These are phyloP conservation scores for Hippocampus comes DNA, from an alignment of 2,113 vertebrate species.

Conservation along the genomic window DNA sequence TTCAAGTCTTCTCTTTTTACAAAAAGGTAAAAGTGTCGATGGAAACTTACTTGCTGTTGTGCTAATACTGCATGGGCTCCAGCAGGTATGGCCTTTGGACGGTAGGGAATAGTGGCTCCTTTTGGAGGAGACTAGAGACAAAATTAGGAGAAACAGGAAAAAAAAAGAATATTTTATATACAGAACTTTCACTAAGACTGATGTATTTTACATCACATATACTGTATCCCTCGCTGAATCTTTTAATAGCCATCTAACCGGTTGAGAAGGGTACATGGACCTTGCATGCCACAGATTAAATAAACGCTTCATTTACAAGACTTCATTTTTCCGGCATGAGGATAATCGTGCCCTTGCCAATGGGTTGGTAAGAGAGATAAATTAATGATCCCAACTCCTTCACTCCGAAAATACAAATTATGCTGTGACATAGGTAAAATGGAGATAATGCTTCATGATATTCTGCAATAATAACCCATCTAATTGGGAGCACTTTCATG, in stretches of 20 bases:
- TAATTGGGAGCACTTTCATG: neutral
- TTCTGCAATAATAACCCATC: neutral
- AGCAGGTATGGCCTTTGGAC: slow-evolving; percentile 81
- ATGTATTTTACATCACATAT: slow-evolving; percentile 33
- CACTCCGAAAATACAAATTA: neutral
- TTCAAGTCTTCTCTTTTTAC: neutral
- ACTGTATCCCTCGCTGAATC: slow-evolving; percentile 27
- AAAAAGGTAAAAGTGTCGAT: slow-evolving; percentile 8
- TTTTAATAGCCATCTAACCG: slow-evolving; percentile 28
- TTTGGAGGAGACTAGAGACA: slow-evolving; percentile 85
- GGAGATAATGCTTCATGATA: neutral
- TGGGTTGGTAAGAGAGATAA: neutral
- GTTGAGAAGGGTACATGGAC: slow-evolving; percentile 21
- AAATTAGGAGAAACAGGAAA: slow-evolving; percentile 35
- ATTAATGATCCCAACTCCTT: neutral
- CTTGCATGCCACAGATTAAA: slow-evolving; percentile 4
- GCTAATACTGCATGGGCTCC: slow-evolving; percentile 84
- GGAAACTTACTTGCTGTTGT: slow-evolving; percentile 82
- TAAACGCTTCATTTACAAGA: slow-evolving; percentile 3
- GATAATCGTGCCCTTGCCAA: neutral
- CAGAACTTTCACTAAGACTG: slow-evolving; percentile 11
- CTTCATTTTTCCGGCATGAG: neutral
- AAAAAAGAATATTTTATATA: slow-evolving; percentile 19
- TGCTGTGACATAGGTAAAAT: neutral
- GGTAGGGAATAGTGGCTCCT: slow-evolving; percentile 90